phyloP scores from a whole-genome alignment of 2,113 vertebrate species.

The Pandion haliaetus region DNA sequence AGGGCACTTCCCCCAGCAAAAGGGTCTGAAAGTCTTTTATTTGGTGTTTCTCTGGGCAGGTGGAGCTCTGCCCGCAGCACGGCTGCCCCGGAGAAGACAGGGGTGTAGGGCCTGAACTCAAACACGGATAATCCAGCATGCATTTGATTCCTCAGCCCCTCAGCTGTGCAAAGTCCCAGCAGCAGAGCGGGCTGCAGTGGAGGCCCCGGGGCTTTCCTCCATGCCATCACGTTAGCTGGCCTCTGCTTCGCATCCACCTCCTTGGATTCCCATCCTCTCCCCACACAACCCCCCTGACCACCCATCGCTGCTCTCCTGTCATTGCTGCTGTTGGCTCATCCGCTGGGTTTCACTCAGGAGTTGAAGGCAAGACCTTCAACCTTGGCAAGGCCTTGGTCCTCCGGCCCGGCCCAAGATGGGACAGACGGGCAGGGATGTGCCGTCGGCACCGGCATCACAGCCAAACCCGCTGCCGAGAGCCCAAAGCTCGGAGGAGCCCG shows the following conservation, averaged over 20 bases:
- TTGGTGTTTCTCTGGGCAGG: not conserved
- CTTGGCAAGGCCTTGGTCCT: not conserved
- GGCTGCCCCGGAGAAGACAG: fast-evolving
- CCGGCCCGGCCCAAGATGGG: not conserved
- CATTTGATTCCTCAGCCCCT: not conserved
- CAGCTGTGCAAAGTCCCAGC: not conserved
- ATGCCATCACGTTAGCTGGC: not conserved
- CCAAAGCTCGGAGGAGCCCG: not conserved
- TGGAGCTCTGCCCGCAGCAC: not conserved
- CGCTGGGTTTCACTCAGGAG: not conserved
- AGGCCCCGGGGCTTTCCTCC: not conserved
- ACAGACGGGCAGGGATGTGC: not conserved
- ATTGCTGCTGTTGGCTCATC: not conserved
- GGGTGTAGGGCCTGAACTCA: not conserved
- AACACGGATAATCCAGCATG: not conserved
- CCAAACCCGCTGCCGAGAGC: not conserved
- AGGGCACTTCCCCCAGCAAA: not conserved
- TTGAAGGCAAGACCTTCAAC: not conserved
- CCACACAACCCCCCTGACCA: not conserved
- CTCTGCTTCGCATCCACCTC: not conserved
- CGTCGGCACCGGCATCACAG: not conserved
- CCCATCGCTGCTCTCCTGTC: not conserved
- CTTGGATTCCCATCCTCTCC: not conserved
- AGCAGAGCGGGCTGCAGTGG: not conserved
- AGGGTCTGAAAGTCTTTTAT: not conserved